These are phyloP conservation scores for Lepidocyrtoides sp. DNA, from an alignment of 2,888 invertebrate species.

Conservation along the genomic window DNA sequence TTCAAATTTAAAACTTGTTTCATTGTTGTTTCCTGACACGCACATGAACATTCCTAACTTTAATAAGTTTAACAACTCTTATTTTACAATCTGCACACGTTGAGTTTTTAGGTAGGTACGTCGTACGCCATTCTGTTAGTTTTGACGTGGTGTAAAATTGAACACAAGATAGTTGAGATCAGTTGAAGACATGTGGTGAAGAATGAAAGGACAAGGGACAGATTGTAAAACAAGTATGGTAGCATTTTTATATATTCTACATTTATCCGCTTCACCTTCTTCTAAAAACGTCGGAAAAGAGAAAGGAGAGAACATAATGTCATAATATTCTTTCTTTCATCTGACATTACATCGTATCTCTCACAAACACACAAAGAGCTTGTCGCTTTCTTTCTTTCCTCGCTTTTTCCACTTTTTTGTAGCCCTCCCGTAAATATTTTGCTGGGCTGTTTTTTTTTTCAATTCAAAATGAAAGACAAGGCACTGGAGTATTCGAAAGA, in stretches of 20 bases:
- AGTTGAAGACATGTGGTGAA: background rate
- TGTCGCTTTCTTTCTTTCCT: background rate
- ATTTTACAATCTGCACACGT: too few species aligned
- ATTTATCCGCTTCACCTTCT: background rate
- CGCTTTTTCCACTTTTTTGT: background rate
- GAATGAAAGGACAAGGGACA: background rate
- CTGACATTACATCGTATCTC: background rate
- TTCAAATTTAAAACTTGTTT: too few species aligned
- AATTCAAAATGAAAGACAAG: background rate
- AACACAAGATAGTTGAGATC: background rate
- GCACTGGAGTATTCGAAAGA: background rate
- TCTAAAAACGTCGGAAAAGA: background rate
- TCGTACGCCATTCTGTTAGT: too few species aligned
- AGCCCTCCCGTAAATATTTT: too few species aligned
- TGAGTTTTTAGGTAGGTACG: too few species aligned
- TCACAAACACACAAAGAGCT: background rate
- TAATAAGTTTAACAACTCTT: too few species aligned
- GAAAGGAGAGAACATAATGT: slow-evolving; percentile 6
- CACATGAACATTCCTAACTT: too few species aligned
- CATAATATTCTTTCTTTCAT: background rate
- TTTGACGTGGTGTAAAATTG: too few species aligned
- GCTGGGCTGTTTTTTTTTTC: too few species aligned
- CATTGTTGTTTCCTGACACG: too few species aligned
- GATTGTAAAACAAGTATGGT: background rate
- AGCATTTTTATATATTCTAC: background rate